phyloP scores from a whole-genome alignment of 2,113 vertebrate species.

The Pantherophis guttatus region DNA sequence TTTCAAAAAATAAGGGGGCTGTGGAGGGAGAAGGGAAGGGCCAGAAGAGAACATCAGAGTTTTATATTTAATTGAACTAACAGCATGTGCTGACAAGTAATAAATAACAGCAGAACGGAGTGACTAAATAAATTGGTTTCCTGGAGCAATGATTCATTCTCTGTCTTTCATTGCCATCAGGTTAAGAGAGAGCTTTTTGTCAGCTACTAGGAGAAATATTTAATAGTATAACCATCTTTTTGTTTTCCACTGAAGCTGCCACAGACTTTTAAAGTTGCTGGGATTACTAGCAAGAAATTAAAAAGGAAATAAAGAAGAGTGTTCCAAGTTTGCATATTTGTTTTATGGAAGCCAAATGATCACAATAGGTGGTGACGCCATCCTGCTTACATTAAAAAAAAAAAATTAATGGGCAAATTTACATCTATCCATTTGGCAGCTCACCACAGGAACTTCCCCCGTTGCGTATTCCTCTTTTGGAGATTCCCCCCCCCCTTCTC shows the following conservation, averaged over 20 bases:
- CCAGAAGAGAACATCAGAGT: slow-evolving; percentile 59
- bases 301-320: slow-evolving; percentile 21
- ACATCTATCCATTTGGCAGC: neutral
- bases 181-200: slow-evolving; percentile 69
- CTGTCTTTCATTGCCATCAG: slow-evolving; percentile 80
- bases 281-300: slow-evolving; percentile 47
- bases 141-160: slow-evolving; percentile 79
- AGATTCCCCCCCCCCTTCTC: neutral
- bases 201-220: slow-evolving; percentile 66
- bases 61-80: slow-evolving; percentile 85
- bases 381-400: neutral
- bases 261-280: slow-evolving; percentile 36
- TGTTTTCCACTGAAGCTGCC: slow-evolving; percentile 37
- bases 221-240: slow-evolving; percentile 46
- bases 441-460: neutral
- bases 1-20: slow-evolving; percentile 15
- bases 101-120: slow-evolving; percentile 83
- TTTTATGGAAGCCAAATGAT: neutral
- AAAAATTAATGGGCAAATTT: neutral
- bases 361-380: neutral
- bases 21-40: slow-evolving; percentile 8
- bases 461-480: neutral
- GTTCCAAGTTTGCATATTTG: neutral
- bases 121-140: slow-evolving; percentile 88
- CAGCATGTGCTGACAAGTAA: slow-evolving; percentile 82